Evolutionary conservation across 1,140 invertebrate species (phyloP), one percentile per base, ranked within the genome.

Genomic region (Ceratina calcarata): DNA sequence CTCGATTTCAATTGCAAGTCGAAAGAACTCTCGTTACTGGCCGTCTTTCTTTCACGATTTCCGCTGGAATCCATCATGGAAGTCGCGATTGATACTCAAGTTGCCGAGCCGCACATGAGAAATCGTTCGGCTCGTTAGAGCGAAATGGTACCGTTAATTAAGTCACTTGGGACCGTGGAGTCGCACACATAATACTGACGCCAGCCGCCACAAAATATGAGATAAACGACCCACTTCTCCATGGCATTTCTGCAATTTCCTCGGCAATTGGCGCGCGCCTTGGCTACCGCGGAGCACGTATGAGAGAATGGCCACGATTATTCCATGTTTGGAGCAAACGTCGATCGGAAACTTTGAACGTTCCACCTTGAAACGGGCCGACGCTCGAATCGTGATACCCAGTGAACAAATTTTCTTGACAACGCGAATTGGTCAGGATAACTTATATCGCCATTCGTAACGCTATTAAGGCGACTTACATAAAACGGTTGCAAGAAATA

Each of bases 201-300:
- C 49, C 67, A 24, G 45, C 12, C 66, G 51, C 20, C 37, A 18
- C 51, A 55, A 32, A 66, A 62, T 67, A 57, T 66, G 61, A 57
- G 70, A 73, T 82, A 86, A 86, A 85, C 83, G 85, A 86, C 85
- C 85, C 83, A 86, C 75, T 86, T 86, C 80, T 22, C n/a, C 27
- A 6, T 45, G 82, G 79, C 58, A 82, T 84, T 82, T 78, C 65
- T 78, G 73, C 83, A 80, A 86, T 86, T 86, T 74, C 72, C 71
- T 51, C 78, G 75, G 76, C 78, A 84, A 83, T 83, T 83, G 72
- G 57, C 27, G 18, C 60, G 60, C 24, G 51, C 12, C 66, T 13
- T 0, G 3, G 61, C 32, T 18, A n/a, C 32, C 18, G 3, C 18
- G 16, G 6, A 32, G 24, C 67, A 70, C 53, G 67, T 58, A 70